phyloP scores from a whole-genome alignment of 2,888 invertebrate species.

The Ashinkailepas kermadecensis region DNA sequence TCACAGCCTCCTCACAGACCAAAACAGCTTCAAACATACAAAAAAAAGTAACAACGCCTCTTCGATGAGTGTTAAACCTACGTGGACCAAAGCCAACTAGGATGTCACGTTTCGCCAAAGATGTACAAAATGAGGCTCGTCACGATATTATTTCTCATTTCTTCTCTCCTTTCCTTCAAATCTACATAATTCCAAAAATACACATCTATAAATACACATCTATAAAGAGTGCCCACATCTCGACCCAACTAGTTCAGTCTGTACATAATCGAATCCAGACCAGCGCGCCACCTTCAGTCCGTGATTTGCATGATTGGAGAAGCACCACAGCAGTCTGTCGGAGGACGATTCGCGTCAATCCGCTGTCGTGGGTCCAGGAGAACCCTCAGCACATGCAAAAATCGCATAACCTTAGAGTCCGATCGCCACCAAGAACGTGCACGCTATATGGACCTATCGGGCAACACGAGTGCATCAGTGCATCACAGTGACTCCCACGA shows the following conservation, averaged over 20 bases:
- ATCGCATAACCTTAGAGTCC: no score
- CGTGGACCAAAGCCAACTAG: background rate
- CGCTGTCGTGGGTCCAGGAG: no score
- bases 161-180: background rate
- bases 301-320: no score
- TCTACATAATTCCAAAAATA: background rate
- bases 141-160: background rate
- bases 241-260: background rate
- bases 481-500: no score
- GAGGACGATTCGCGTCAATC: no score
- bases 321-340: no score
- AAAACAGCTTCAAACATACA: background rate
- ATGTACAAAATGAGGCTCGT: background rate
- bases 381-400: no score
- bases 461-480: no score
- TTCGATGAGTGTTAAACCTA: background rate
- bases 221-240: no score
- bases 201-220: background rate
- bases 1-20: background rate
- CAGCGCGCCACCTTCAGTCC: no score
- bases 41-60: slow-evolving; percentile 1
- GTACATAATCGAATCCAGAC: background rate
- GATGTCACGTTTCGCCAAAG: background rate
- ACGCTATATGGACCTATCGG: no score
- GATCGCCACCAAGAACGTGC: no score